A percentile compares a stretch with the other conserved stretches of the same genome.
phyloP scores from a whole-genome alignment of 1,140 invertebrate genomes.

The Limonius californicus region DNA sequence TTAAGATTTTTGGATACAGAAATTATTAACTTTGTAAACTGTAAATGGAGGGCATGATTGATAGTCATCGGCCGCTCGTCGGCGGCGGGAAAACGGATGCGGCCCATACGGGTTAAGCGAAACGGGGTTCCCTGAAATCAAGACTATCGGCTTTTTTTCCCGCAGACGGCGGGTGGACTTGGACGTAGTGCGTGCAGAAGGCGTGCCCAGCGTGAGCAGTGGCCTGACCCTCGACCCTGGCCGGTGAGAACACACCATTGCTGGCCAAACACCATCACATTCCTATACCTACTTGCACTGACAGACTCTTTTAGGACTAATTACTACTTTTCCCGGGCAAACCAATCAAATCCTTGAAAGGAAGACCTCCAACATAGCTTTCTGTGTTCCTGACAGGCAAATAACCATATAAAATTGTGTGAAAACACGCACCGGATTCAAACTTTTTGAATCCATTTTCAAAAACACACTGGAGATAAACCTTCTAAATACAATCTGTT shows the following conservation, averaged over 20 bases:
- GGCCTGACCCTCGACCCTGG: constrained; percentile 23
- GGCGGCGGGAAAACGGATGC: not conserved
- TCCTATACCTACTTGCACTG: not conserved
- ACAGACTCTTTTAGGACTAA: not conserved
- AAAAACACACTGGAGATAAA: no score
- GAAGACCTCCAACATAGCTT: no score
- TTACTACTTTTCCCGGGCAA: not conserved
- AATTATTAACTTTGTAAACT: not conserved
- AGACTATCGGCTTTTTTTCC: constrained; percentile 2
- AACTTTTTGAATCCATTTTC: no score
- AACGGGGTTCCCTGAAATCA: not conserved
- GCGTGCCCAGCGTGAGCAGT: constrained; percentile 24
- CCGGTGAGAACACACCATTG: constrained; percentile 22
- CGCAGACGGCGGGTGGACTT: constrained; percentile 4
- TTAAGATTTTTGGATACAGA: constrained; percentile 5
- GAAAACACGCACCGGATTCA: no score
- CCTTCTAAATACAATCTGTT: no score
- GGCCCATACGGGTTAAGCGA: not conserved
- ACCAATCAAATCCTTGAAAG: no score
- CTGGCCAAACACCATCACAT: constrained; percentile 7
- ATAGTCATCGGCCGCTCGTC: not conserved
- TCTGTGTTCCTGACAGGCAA: no score
- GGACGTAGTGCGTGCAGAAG: constrained; percentile 22
- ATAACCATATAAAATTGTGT: no score
- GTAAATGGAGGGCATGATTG: constrained; percentile 2